A percentile compares a stretch with the other conserved stretches of the same genome.
These are phyloP conservation scores for Archocentrus centrarchus DNA, from an alignment of 2,113 vertebrate species.

Conservation along the genomic window DNA sequence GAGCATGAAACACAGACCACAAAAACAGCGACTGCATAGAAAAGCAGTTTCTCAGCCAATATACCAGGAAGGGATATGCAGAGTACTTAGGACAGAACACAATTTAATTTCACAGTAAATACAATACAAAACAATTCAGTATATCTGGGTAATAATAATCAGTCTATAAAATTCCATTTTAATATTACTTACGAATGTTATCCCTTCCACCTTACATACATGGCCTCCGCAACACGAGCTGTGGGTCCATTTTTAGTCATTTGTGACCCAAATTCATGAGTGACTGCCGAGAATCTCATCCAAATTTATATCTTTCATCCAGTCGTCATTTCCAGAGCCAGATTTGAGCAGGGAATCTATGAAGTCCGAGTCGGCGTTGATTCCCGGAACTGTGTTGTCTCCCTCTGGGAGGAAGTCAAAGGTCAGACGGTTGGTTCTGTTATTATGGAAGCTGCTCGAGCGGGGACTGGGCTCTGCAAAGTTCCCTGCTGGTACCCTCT, in stretches of 20 bases:
- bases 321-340: conserved; percentile 94
- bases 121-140: conserved; percentile 83
- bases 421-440: conserved; percentile 82
- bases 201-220: conserved; percentile 26
- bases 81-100: conserved; percentile 82
- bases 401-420: conserved; percentile 96
- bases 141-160: conserved; percentile 70
- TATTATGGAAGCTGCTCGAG: conserved; percentile 84
- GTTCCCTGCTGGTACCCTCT: conserved; percentile 79
- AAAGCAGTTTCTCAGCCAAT: conserved; percentile 49
- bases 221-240: conserved; percentile 25
- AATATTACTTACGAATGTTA: conserved; percentile 64
- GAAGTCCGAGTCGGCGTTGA: conserved; percentile 95
- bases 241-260: conserved; percentile 14
- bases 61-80: conserved; percentile 46
- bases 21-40: conserved; percentile 42
- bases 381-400: conserved; percentile 90
- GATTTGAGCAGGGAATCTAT: conserved; percentile 97
- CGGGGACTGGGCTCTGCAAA: conserved; percentile 83
- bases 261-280: conserved; percentile 77
- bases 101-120: conserved; percentile 88
- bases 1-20: conserved; percentile 48
- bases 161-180: conserved; percentile 72
- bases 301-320: conserved; percentile 99
- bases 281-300: conserved; percentile 96